These are phyloP conservation scores for Anguilla obscura DNA, from an alignment of 2,797 vertebrate genomes.

Conservation along the genomic window DNA sequence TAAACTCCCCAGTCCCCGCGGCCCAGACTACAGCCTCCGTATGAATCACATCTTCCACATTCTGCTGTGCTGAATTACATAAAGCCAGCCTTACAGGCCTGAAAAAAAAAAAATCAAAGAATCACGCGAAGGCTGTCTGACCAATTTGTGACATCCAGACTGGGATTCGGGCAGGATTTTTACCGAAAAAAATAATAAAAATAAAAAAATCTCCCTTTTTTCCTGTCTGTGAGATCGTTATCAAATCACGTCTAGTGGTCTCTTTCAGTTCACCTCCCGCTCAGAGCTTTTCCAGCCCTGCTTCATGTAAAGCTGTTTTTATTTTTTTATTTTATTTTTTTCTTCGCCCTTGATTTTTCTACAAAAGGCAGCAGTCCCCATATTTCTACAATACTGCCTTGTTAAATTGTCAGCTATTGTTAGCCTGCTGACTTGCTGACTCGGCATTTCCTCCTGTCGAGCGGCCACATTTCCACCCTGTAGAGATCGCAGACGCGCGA, in stretches of 20 bases:
- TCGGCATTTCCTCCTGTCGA: neutral
- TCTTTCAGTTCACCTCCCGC: neutral
- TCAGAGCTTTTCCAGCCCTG: neutral
- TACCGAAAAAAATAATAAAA: no score
- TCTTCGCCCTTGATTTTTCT: neutral
- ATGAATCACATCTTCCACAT: neutral
- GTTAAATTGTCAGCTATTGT: slow-evolving; percentile 7
- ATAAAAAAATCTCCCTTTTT: neutral
- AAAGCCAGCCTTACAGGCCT: neutral
- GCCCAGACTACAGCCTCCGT: neutral
- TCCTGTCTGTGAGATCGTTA: neutral
- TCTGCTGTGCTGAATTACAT: neutral
- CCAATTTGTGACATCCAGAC: neutral
- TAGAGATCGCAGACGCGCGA: neutral
- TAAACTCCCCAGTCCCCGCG: neutral
- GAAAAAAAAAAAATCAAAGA: neutral
- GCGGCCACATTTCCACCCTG: neutral
- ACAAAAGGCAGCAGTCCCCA: neutral
- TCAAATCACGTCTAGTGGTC: neutral
- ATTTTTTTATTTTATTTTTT: no score
- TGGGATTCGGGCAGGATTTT: neutral
- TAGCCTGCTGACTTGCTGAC: neutral
- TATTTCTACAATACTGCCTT: neutral
- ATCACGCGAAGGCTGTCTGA: neutral
- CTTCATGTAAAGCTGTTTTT: neutral